These are phyloP conservation scores for Paraplagusia blochii DNA, from an alignment of 2,113 vertebrate genomes.

Conservation along the genomic window DNA sequence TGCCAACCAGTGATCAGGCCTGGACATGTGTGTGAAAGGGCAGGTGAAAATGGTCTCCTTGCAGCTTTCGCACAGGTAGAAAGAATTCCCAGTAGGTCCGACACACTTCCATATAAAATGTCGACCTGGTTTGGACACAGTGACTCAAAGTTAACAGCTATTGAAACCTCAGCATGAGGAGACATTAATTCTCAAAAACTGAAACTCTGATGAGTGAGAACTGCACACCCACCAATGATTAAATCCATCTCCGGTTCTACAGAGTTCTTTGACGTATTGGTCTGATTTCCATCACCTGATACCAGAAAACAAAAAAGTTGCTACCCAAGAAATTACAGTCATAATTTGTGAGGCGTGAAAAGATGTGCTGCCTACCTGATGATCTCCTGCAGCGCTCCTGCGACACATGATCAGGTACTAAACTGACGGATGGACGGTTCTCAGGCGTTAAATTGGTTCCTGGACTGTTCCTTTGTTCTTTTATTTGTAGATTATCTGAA, in stretches of 20 bases:
- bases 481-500: background rate
- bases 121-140: constrained; percentile 39
- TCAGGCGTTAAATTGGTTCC: background rate
- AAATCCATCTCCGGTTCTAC: too few species aligned
- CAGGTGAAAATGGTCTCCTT: background rate
- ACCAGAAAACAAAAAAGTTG: background rate
- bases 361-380: constrained; percentile 4
- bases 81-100: background rate
- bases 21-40: constrained; percentile 49
- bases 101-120: constrained; percentile 51
- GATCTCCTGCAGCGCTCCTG: background rate
- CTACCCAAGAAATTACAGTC: too few species aligned
- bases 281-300: constrained; percentile 18
- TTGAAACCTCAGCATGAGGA: too few species aligned
- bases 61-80: constrained; percentile 65
- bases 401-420: background rate
- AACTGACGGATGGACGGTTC: too few species aligned
- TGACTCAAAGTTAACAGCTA: too few species aligned
- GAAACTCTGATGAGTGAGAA: background rate
- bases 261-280: too few species aligned
- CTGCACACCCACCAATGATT: constrained; percentile 22
- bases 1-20: constrained; percentile 7
- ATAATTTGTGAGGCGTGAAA: background rate
- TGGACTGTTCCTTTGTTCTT: background rate
- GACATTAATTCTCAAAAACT: too few species aligned